Base-by-base conservation (phyloP, 2,797 vertebrate genomes). In the Gallirallus australis region DNA sequence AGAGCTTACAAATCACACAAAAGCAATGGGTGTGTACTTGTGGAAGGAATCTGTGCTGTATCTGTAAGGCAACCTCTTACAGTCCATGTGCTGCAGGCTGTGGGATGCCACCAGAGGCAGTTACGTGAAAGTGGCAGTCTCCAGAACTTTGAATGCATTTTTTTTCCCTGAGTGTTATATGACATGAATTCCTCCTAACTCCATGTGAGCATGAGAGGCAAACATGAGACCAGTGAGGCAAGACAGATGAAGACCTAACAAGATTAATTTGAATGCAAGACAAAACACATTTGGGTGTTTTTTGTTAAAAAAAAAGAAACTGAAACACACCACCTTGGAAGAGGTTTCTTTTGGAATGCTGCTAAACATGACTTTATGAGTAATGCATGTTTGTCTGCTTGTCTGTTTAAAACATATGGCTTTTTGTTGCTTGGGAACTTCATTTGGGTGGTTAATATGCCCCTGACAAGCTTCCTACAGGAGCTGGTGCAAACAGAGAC, bases 271-370 rank as follows among this genome's bases (percentile, higher is more conserved):
- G 83, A 85, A 89, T 94, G 90, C 64, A 91, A 90, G 93, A 95
- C 91, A 94, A 96, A 96, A 96, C 77, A 21, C 73, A 93, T 88
- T 95, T 92, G 70, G 47, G 42, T 8, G 12, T 48, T 48, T 48
- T 48, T 48, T 52, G 94, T 90, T 56, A 7, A 33, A 79, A 84
- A 19, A 71, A 50, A 33, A 13, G 16, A 7, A 24, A 6, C 42
- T 45, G 42, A 45, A 45, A 45, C 42, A 47, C 47, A 47, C 3
- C 61, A 54, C 60, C 70, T 82, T 82, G 90, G 94, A 92, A 81
- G 61, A 39, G 40, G 48, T 93, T 97, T 89, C 93, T 91, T 28
- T 91, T 83, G 89, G 92, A 95, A 96, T 96, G 94, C 72, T 95
- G 94, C 92, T 94, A 80, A 94, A 89, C 95, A 91, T 92, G 90